Evolutionary conservation across 1,140 invertebrate genomes (phyloP), one percentile per base, ranked within the genome.

Genomic region (Papilio helenus): DNA sequence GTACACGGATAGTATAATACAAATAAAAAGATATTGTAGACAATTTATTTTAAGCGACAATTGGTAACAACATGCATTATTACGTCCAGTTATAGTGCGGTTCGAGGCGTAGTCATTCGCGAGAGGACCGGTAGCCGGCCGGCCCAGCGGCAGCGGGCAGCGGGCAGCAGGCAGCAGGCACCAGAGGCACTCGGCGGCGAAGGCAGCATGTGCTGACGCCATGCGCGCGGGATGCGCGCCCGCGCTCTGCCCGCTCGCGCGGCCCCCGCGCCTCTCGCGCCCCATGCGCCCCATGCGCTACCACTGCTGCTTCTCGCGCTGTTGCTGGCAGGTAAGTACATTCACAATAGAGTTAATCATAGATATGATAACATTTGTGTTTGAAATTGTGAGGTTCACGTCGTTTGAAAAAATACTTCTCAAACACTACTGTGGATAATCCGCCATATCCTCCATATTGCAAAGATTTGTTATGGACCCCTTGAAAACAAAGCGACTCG

Each of bases 151-250:
- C 79, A 71, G 83, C 83, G 79, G 79, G 83, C 79, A 79, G 79
- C 79, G 84, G n/a, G n/a, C n/a, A n/a, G n/a, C n/a, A n/a, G n/a
- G 79, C 34, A 34, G 76, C 34, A 76, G 84, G 81, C 80, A 81
- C 79, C 79, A 79, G 84, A 39, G 34, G 34, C 34, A 39, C 82
- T 49, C 46, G 88, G 83, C 82, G 85, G 83, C 80, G 86, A 83
- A 82, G 85, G 86, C 78, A 90, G 87, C 84, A 92, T 92, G 92
- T 90, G 89, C 89, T 92, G 92, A 92, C 90, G 89, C 87, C 87
- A 92, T 92, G 92, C 85, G 88, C 86, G 87, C 87, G 90, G 82
- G 80, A 90, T 90, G 90, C 86, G 89, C 85, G 86, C 88, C 83
- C 89, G 87, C 87, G 86, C 89, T 84, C 84, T 87, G 86, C 89